phyloP scores from a whole-genome alignment of 2,113 vertebrate genomes.

The Microcebus tavaratra region DNA sequence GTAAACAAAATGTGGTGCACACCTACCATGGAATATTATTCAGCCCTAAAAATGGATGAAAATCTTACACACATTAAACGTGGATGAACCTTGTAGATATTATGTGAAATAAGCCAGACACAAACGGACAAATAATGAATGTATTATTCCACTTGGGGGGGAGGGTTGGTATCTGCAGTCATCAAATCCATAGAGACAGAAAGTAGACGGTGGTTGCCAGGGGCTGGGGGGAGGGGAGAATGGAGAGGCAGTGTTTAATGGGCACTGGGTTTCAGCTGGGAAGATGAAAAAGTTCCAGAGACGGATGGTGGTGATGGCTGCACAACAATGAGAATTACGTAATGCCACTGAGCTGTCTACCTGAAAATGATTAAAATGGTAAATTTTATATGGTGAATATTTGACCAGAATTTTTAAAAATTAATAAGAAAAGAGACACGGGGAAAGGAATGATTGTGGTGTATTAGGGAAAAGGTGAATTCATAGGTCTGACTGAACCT shows the following conservation, averaged over 20 bases:
- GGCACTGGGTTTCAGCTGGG: neutral
- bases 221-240: too few relatives aligned
- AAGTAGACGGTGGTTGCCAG: neutral
- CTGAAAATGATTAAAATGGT: neutral
- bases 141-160: neutral
- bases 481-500: too few relatives aligned
- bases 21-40: neutral
- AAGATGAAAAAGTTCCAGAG: neutral
- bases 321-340: neutral
- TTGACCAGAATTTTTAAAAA: neutral
- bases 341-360: neutral
- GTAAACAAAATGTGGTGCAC: neutral
- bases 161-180: neutral
- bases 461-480: neutral
- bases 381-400: neutral
- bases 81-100: neutral
- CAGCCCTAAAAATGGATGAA: neutral
- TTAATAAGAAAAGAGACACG: neutral
- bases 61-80: neutral
- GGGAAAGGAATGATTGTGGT: neutral
- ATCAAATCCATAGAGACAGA: neutral
- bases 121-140: neutral
- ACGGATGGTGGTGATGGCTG: neutral
- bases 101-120: neutral
- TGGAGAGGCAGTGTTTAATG: neutral